These are phyloP conservation scores for Brevimyrus niger DNA, from an alignment of 2,113 vertebrate species.

Conservation along the genomic window DNA sequence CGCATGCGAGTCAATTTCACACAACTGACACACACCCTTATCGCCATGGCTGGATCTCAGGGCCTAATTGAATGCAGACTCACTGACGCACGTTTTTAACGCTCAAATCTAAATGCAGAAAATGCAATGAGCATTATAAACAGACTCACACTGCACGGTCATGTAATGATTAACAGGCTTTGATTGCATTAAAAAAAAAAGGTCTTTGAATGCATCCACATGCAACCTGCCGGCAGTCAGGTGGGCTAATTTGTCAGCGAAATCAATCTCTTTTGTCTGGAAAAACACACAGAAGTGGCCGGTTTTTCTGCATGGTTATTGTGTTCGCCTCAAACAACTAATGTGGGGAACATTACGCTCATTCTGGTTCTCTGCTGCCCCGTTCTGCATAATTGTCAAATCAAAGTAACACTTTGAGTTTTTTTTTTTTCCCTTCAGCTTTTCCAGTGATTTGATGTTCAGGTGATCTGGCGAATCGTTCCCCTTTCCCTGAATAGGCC, in stretches of 20 bases:
- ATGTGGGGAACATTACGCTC: background rate
- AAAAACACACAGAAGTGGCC: background rate
- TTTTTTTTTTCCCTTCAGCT: background rate
- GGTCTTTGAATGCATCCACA: background rate
- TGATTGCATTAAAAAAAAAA: background rate
- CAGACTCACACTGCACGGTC: background rate
- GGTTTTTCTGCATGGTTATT: background rate
- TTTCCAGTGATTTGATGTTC: background rate
- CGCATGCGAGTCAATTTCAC: background rate
- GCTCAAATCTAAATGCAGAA: background rate
- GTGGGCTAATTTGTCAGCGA: background rate
- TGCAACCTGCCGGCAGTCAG: background rate
- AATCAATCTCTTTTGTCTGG: slow-evolving; percentile 12
- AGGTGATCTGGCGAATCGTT: background rate
- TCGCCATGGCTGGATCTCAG: background rate
- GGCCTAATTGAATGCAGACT: background rate
- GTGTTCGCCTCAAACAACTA: background rate
- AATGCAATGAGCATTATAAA: background rate
- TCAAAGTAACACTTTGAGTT: background rate
- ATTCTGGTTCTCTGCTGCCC: background rate
- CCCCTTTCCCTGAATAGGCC: background rate
- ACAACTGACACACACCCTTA: background rate
- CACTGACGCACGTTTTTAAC: background rate
- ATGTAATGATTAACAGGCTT: background rate
- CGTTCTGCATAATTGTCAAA: background rate